Percentiles rank a stretch among this genome's conserved stretches.
Evolutionary conservation across 23 tunicate species (phyloP).

Genomic region (Halocynthia aurantium): DNA sequence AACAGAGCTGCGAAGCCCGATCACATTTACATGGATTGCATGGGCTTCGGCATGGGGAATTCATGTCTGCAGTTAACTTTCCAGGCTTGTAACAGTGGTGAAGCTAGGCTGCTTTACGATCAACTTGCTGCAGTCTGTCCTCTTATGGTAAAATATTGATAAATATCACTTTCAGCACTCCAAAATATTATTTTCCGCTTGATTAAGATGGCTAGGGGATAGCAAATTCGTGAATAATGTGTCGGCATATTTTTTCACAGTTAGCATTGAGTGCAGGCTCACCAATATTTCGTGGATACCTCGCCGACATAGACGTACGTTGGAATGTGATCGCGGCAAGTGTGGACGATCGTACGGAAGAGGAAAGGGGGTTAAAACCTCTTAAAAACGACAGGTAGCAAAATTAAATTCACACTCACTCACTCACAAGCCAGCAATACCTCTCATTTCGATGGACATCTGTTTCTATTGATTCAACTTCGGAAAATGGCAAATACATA

Average conservation of each 20-base stretch:
- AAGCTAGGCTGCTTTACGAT: constrained; percentile 81
- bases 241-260: constrained; percentile 9
- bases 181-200: too few relatives aligned
- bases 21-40: constrained; percentile 97
- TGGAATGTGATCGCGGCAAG: constrained; percentile 96
- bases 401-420: too few relatives aligned
- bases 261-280: constrained; percentile 84
- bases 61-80: constrained; percentile 81
- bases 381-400: constrained; percentile 40
- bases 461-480: too few relatives aligned
- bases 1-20: constrained; percentile 77
- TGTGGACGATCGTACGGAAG: constrained; percentile 80
- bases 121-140: constrained; percentile 90
- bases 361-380: constrained; percentile 52
- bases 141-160: constrained; percentile 46
- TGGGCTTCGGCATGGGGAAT: constrained; percentile 97
- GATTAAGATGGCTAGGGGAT: too few relatives aligned
- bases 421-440: too few relatives aligned
- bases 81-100: constrained; percentile 83
- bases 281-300: constrained; percentile 69
- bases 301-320: constrained; percentile 77
- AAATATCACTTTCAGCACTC: too few relatives aligned
- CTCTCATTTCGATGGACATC: too few relatives aligned
- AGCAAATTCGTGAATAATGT: too few relatives aligned
- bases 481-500: too few relatives aligned